These are phyloP conservation scores for Xestia sexstrigata DNA, from an alignment of 2,888 invertebrate genomes.

Conservation along the genomic window DNA sequence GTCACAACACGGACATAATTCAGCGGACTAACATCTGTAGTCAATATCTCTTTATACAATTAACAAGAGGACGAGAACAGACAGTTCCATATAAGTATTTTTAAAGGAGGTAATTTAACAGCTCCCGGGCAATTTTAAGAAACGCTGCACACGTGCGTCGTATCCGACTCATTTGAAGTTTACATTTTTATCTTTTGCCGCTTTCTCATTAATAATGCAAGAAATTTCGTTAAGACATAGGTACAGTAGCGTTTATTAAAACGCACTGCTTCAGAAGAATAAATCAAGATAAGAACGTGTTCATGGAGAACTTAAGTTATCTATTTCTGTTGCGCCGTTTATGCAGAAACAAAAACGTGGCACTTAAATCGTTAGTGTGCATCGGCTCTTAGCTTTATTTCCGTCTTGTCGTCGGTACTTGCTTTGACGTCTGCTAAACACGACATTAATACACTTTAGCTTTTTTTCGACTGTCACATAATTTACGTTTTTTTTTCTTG, in stretches of 20 bases:
- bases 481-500: constrained; percentile 83
- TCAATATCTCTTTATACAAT: constrained; percentile 88
- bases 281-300: constrained; percentile 31
- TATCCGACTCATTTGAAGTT: constrained; percentile 48
- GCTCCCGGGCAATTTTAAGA: constrained; percentile 73
- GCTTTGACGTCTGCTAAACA: constrained; percentile 89
- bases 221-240: constrained; percentile 43
- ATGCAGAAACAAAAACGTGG: constrained; percentile 55
- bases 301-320: constrained; percentile 52
- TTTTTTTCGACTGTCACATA: constrained; percentile 89
- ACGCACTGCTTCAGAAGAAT: constrained; percentile 19
- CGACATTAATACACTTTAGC: constrained; percentile 88
- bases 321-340: constrained; percentile 59
- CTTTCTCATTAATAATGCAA: constrained; percentile 52
- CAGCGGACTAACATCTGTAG: constrained; percentile 87
- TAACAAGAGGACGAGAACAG: constrained; percentile 85
- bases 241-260: constrained; percentile 50
- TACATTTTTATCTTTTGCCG: constrained; percentile 32
- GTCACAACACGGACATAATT: constrained; percentile 84
- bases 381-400: constrained; percentile 81
- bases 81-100: constrained; percentile 85
- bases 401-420: constrained; percentile 80
- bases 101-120: constrained; percentile 85
- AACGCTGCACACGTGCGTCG: constrained; percentile 69
- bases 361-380: constrained; percentile 73